A percentile compares a stretch with the other conserved stretches of the same genome.
Evolutionary conservation across 2,888 invertebrate genomes (phyloP).

Genomic region (Nudaria mundana): DNA sequence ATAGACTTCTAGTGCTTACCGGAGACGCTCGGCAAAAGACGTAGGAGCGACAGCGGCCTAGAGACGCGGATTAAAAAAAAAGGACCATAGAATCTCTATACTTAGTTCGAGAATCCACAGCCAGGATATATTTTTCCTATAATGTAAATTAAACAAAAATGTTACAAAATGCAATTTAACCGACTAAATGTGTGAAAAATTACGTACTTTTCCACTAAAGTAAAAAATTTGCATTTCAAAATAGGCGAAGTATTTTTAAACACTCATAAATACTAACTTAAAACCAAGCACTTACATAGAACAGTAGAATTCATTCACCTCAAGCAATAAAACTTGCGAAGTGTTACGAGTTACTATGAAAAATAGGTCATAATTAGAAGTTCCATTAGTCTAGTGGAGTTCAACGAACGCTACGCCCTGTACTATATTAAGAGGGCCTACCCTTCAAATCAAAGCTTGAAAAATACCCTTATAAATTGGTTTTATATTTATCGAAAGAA

Average conservation of each 20-base stretch:
- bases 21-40: no score
- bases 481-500: conserved; percentile 32
- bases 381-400: conserved; percentile 36
- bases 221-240: background rate
- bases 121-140: no score
- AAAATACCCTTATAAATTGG: conserved; percentile 41
- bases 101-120: no score
- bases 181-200: background rate
- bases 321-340: conserved; percentile 27
- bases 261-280: no score
- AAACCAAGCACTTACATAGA: no score
- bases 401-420: conserved; percentile 36
- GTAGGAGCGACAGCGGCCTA: no score
- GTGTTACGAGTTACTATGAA: conserved; percentile 24
- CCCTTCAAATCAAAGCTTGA: conserved; percentile 39
- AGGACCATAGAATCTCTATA: no score
- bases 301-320: conserved; percentile 25
- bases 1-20: no score
- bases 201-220: background rate
- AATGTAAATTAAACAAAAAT: no score
- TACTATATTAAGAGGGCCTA: conserved; percentile 38
- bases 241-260: no score
- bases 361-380: conserved; percentile 41
- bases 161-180: no score
- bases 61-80: no score